These are phyloP conservation scores for Ecdyonurus torrentis DNA, from an alignment of 2,888 invertebrate genomes.

Conservation along the genomic window DNA sequence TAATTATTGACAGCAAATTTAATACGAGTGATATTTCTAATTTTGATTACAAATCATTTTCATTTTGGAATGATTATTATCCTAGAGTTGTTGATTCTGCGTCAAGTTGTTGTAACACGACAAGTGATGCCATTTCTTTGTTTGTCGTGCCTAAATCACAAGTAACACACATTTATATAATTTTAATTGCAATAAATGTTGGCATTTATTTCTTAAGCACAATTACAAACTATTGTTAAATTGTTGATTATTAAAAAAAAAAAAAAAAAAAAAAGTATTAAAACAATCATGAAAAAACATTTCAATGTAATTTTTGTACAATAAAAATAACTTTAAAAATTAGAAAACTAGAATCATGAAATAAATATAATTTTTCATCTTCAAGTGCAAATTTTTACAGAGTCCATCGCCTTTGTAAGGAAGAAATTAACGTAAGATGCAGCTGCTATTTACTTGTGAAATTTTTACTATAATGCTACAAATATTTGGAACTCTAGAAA, in stretches of 20 bases:
- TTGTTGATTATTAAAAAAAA: not conserved
- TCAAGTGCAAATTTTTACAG: too few species aligned
- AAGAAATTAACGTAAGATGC: too few species aligned
- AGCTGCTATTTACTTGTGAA: too few species aligned
- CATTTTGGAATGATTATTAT: conserved; percentile 74
- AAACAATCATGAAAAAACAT: not conserved
- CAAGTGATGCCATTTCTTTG: conserved; percentile 12
- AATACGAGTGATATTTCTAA: conserved; percentile 51
- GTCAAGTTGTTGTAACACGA: conserved; percentile 53
- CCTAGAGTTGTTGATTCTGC: conserved; percentile 57
- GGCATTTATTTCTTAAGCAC: not conserved
- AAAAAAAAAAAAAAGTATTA: not conserved
- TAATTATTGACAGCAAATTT: conserved; percentile 59
- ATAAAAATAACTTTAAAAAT: too few species aligned
- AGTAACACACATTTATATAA: not conserved
- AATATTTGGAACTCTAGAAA: too few species aligned
- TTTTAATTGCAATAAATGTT: not conserved
- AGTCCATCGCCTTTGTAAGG: too few species aligned
- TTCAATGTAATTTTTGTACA: not conserved
- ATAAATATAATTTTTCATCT: too few species aligned
- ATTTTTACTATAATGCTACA: too few species aligned
- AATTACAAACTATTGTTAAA: not conserved
- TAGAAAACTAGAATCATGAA: too few species aligned
- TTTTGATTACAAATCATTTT: conserved; percentile 58
- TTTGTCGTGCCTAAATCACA: not conserved